Evolutionary conservation across 35 echinoderm and acorn worm genomes (phyloP).

Genomic region (Lytechinus variegatus): DNA sequence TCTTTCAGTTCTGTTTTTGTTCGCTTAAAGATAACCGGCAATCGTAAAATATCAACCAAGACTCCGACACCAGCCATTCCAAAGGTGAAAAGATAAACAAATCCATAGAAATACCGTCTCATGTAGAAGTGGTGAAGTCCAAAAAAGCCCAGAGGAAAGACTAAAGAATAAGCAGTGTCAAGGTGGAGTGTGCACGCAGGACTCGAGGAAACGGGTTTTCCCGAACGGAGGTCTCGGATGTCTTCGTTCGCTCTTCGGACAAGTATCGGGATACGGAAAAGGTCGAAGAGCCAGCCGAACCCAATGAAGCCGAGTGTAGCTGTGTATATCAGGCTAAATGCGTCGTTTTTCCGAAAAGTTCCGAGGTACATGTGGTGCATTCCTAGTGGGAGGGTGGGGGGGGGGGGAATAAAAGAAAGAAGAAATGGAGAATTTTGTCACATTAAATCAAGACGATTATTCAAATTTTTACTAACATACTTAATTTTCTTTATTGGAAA

Average conservation of each 20-base stretch:
- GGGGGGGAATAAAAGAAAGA: background rate
- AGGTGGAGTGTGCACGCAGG: constrained; percentile 8
- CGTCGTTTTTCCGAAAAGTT: constrained; percentile 37
- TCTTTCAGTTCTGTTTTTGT: constrained; percentile 49
- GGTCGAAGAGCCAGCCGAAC: constrained; percentile 50
- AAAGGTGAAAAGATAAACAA: constrained; percentile 52
- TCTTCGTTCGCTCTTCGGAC: constrained; percentile 49
- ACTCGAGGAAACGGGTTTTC: constrained; percentile 10
- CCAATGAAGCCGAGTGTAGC: constrained; percentile 46
- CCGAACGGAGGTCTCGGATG: constrained; percentile 31
- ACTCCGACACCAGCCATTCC: constrained; percentile 64
- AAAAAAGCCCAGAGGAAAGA: constrained; percentile 67
- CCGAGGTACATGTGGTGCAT: constrained; percentile 50
- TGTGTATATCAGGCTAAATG: constrained; percentile 28
- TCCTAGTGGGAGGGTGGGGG: background rate
- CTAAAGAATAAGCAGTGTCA: constrained; percentile 60
- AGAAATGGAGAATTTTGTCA: background rate
- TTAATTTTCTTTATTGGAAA: too few relatives aligned
- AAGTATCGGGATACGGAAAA: constrained; percentile 49
- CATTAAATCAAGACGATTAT: too few relatives aligned
- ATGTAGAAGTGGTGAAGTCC: constrained; percentile 83
- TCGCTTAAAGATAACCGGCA: constrained; percentile 56
- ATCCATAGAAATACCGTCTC: constrained; percentile 38
- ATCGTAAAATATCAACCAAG: constrained; percentile 58
- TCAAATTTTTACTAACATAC: too few relatives aligned